Evolutionary conservation across 2,888 invertebrate genomes (phyloP).

Genomic region (Balanococcus diminutus): DNA sequence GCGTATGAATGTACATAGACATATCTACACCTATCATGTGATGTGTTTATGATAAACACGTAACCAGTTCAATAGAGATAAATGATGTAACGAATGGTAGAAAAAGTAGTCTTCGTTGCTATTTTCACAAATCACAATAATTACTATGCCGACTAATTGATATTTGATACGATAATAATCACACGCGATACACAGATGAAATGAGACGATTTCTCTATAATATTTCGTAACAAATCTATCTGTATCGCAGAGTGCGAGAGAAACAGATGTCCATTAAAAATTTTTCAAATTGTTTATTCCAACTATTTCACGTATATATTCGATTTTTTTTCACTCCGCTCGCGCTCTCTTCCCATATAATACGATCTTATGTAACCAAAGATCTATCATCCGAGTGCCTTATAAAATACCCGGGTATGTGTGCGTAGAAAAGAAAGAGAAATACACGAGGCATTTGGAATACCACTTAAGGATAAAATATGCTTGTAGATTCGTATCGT

Average conservation of each 20-base stretch:
- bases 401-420: not conserved
- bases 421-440: not conserved
- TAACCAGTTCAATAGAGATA: not conserved
- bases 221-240: not conserved
- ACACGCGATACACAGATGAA: slow-evolving; percentile 8
- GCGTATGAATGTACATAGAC: not conserved
- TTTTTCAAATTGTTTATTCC: slow-evolving; percentile 39
- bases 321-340: not conserved
- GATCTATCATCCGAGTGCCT: not conserved
- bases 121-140: slow-evolving; percentile 45
- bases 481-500: slow-evolving; percentile 27
- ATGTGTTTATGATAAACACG: not conserved
- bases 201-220: slow-evolving; percentile 1
- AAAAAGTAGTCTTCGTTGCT: slow-evolving; percentile 30
- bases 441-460: not conserved
- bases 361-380: not conserved
- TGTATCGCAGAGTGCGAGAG: not conserved
- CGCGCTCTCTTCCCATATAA: not conserved
- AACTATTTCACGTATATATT: slow-evolving; percentile 19
- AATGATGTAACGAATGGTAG: slow-evolving; percentile 12
- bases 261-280: slow-evolving; percentile 42
- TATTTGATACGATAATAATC: slow-evolving; percentile 52
- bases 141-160: slow-evolving; percentile 48
- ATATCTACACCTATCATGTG: not conserved
- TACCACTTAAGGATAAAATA: slow-evolving; percentile 44